Evolutionary conservation across 2,797 vertebrate genomes (phyloP), one percentile per base, ranked within the genome.

Genomic region (Psittacula derbiana): DNA sequence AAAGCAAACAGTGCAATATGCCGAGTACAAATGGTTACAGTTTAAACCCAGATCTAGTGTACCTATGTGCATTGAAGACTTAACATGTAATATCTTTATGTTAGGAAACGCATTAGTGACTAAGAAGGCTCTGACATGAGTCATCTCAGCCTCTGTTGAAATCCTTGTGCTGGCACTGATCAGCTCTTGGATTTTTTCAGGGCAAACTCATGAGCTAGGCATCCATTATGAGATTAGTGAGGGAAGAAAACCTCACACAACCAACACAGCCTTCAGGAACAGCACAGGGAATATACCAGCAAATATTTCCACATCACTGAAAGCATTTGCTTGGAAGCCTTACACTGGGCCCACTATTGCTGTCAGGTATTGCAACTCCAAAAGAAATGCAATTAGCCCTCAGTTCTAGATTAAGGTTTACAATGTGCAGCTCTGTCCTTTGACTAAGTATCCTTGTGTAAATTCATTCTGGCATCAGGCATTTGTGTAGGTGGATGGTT

Each of bases 241-340:
- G 67, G 33, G 91, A 87, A 82, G 41, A 83, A 92, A 93, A 80
- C 41, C 49, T 88, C 94, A 93, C n/a, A 33, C 24, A 86, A 70
- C 21, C 14, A 52, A 30, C 33, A 49, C 19, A 76, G 50, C 21
- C 64, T 19, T 67, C 55, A 85, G 88, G 40, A 95, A 38, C 3
- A 6, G 21, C 2, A 7, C 52, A 24, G 57, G 55, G 92, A 90
- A 49, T 27, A 17, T 2, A 1, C 44, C 6, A 33, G n/a, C 38
- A 87, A 84, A 40, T 73, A 62, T 64, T 88, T 91, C 64, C 58
- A 50, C 70, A 49, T 28, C 1, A 2, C 71, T 73, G n/a, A 65
- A 83, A 88, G 17, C 7, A 16, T 81, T 79, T 72, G 9, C 55
- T 67, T 79, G 55, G 70, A 84, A 75, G 41, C 16, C 83, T 81